Evolutionary conservation across 2,113 vertebrate genomes (phyloP).

Genomic region (Scalopus aquaticus): DNA sequence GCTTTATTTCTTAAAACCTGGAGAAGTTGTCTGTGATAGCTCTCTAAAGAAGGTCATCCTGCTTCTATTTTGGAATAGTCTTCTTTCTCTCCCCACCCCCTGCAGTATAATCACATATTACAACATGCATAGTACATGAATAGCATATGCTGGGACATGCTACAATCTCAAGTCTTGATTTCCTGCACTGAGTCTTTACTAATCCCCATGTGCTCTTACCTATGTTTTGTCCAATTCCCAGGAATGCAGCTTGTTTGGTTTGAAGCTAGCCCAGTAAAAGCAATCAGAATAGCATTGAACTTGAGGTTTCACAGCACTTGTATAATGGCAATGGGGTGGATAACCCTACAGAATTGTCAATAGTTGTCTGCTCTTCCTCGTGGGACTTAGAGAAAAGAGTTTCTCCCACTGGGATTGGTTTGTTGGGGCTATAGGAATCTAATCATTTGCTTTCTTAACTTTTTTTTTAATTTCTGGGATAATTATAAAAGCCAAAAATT

Average conservation of each 20-base stretch:
- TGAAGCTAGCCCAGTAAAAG: background rate
- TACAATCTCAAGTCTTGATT: background rate
- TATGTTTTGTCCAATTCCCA: background rate
- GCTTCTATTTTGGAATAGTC: background rate
- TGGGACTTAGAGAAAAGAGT: background rate
- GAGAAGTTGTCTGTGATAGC: background rate
- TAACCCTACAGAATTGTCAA: background rate
- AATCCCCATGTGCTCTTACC: background rate
- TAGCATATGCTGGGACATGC: background rate
- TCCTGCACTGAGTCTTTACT: background rate
- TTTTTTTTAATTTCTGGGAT: background rate
- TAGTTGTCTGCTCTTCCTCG: background rate
- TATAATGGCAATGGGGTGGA: background rate
- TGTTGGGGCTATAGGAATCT: slow-evolving; percentile 1
- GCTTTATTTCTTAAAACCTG: background rate
- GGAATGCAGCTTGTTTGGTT: background rate
- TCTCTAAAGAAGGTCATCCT: background rate
- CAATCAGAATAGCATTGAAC: background rate
- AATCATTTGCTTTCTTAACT: background rate
- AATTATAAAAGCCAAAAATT: slow-evolving; percentile 35
- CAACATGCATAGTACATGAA: background rate
- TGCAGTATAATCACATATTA: background rate
- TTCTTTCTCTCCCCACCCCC: background rate
- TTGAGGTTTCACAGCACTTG: background rate
- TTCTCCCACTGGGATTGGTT: background rate